These are phyloP conservation scores for Odocoileus virginianus DNA, from an alignment of 2,113 vertebrate species.

Conservation along the genomic window DNA sequence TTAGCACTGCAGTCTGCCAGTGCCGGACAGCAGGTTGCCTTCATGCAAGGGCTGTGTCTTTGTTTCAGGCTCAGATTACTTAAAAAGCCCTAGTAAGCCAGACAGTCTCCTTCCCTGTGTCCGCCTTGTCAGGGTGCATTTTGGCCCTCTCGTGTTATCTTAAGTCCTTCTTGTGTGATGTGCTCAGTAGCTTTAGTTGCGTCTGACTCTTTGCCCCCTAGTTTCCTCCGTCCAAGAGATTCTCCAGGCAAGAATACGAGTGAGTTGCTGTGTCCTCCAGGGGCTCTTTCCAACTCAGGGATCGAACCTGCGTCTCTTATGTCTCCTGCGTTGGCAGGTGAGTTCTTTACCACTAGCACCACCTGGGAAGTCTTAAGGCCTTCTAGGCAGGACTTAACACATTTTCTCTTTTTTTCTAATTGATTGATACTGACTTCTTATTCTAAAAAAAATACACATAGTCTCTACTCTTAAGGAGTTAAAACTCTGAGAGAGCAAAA, in stretches of 20 bases:
- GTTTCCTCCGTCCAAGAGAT: neutral
- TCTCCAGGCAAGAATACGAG: neutral
- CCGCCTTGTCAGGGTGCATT: neutral
- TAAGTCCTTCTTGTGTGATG: neutral
- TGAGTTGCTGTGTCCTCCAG: neutral
- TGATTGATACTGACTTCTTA: neutral
- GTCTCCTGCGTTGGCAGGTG: neutral
- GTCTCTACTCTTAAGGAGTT: neutral
- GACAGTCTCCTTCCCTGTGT: neutral
- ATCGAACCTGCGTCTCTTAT: neutral
- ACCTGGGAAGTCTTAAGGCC: neutral
- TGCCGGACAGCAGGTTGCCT: fast-evolving
- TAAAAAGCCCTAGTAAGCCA: neutral
- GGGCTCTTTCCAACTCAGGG: neutral
- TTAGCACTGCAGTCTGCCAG: neutral
- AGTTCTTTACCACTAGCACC: neutral
- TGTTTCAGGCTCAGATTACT: neutral
- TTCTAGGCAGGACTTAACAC: neutral
- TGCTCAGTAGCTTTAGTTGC: neutral
- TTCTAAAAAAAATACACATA: neutral
- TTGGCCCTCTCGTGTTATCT: neutral
- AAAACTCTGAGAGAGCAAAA: neutral
- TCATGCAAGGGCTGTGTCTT: neutral
- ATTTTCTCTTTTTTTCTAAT: neutral
- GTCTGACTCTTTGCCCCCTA: neutral